These are phyloP conservation scores for Zootoca vivipara DNA, from an alignment of 2,113 vertebrate species.

Conservation along the genomic window DNA sequence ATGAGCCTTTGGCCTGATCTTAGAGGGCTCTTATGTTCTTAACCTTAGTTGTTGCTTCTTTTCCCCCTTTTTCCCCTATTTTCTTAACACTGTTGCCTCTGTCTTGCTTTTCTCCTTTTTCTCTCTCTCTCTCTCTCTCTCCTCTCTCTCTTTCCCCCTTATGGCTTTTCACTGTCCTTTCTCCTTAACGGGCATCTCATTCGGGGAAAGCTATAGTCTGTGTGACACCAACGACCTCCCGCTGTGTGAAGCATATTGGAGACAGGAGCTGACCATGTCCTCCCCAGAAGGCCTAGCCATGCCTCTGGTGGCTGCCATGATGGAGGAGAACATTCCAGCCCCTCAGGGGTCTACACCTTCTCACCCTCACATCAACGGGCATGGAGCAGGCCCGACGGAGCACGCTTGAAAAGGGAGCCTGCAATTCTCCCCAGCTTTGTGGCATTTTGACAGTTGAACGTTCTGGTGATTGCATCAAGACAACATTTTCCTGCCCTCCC, in stretches of 20 bases:
- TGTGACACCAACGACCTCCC: constrained; percentile 92
- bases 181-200: constrained; percentile 75
- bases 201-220: constrained; percentile 91
- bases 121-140: neutral
- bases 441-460: neutral
- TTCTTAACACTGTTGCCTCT: constrained; percentile 77
- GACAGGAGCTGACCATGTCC: constrained; percentile 79
- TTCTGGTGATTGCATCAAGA: constrained; percentile 42
- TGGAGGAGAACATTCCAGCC: constrained; percentile 62
- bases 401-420: constrained; percentile 69
- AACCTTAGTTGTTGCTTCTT: neutral
- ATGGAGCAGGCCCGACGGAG: constrained; percentile 75
- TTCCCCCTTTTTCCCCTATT: constrained; percentile 1
- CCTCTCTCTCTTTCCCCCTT: constrained; percentile 16
- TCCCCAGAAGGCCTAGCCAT: constrained; percentile 79
- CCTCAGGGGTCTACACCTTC: constrained; percentile 73
- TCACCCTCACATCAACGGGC: constrained; percentile 84
- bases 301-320: constrained; percentile 66
- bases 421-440: accelerated
- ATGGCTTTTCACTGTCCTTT: constrained; percentile 40
- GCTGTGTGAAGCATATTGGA: constrained; percentile 91
- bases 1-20: no score
- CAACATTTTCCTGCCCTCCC: accelerated
- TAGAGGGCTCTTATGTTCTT: neutral
- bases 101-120: constrained; percentile 66